Conservation (phyloP, 1,140 invertebrate species). For the Hyphantria cunea region DNA sequence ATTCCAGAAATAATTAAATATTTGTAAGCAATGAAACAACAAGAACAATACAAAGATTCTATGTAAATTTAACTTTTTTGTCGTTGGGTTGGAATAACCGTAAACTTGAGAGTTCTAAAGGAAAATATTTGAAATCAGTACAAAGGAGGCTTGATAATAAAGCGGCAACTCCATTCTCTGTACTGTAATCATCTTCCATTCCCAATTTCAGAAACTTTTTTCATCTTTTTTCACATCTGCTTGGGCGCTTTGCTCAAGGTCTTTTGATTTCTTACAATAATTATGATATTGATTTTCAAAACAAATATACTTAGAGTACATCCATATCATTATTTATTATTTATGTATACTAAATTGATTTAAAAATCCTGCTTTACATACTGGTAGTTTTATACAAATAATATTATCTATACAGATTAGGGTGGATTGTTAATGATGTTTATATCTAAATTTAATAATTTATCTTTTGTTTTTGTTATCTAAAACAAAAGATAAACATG, state of each 20-base stretch:
- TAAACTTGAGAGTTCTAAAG: constrained; percentile 57
- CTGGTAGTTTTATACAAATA: too few relatives aligned
- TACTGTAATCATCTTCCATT: constrained; percentile 68
- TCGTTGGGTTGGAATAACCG: constrained; percentile 40
- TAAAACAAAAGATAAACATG: too few relatives aligned
- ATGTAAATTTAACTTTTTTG: constrained; percentile 67
- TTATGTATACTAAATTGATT: too few relatives aligned
- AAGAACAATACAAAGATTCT: constrained; percentile 53
- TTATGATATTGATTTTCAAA: too few relatives aligned
- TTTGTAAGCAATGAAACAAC: constrained; percentile 21
- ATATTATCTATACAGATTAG: too few relatives aligned
- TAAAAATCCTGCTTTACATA: too few relatives aligned
- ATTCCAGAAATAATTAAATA: constrained; percentile 15
- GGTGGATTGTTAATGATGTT: too few relatives aligned
- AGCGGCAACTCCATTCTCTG: constrained; percentile 71
- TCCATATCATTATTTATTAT: too few relatives aligned
- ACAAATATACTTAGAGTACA: too few relatives aligned
- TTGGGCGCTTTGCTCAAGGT: constrained; percentile 47
- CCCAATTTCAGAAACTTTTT: constrained; percentile 61
- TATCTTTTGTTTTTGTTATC: too few relatives aligned
- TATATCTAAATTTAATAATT: too few relatives aligned
- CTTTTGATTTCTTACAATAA: constrained; percentile 47
- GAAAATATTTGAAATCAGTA: constrained; percentile 70
- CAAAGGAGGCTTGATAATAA: constrained; percentile 69
- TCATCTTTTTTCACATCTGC: constrained; percentile 75